phyloP scores from a whole-genome alignment of 2,888 invertebrate species.

The Anaspis maculata region DNA sequence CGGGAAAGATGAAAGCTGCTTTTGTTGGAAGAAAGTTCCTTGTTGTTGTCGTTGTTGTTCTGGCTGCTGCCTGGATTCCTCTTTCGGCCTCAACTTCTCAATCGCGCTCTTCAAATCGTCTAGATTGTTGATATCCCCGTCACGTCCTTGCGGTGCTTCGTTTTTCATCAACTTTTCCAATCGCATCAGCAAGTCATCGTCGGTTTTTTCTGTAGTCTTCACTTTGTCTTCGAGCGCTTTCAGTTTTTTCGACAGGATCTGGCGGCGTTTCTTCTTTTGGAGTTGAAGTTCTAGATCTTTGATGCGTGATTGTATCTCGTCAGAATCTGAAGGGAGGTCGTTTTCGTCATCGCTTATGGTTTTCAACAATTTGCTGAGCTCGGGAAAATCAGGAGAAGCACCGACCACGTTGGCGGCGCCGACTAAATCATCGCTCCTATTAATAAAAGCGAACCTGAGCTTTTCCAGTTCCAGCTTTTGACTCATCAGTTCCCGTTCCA shows the following conservation, averaged over 20 bases:
- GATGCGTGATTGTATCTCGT: constrained; percentile 19
- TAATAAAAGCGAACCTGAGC: constrained; percentile 11
- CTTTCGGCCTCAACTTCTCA: constrained; percentile 25
- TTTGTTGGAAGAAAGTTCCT: no score
- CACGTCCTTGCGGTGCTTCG: constrained; percentile 17
- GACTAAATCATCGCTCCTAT: no score
- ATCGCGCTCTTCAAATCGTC: constrained; percentile 28
- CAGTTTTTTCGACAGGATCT: constrained; percentile 12
- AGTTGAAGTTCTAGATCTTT: constrained; percentile 17
- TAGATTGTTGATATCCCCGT: constrained; percentile 21
- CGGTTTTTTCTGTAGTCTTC: constrained; percentile 3
- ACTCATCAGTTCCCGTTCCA: constrained; percentile 22
- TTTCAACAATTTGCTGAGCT: constrained; percentile 9
- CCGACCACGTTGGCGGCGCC: no score
- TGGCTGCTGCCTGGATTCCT: constrained; percentile 8
- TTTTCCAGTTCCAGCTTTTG: constrained; percentile 18
- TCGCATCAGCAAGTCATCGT: constrained; percentile 12
- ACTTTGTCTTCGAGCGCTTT: constrained; percentile 6
- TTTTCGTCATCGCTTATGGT: constrained; percentile 13
- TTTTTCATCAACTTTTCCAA: constrained; percentile 9
- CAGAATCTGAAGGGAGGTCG: constrained; percentile 14
- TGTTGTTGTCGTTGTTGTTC: constrained; percentile 15
- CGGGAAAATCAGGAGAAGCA: no score
- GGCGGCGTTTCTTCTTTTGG: constrained; percentile 17
- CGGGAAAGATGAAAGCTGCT: no score